These are phyloP conservation scores for Bombus haemorrhoidalis DNA, from an alignment of 1,140 invertebrate species.

Conservation along the genomic window DNA sequence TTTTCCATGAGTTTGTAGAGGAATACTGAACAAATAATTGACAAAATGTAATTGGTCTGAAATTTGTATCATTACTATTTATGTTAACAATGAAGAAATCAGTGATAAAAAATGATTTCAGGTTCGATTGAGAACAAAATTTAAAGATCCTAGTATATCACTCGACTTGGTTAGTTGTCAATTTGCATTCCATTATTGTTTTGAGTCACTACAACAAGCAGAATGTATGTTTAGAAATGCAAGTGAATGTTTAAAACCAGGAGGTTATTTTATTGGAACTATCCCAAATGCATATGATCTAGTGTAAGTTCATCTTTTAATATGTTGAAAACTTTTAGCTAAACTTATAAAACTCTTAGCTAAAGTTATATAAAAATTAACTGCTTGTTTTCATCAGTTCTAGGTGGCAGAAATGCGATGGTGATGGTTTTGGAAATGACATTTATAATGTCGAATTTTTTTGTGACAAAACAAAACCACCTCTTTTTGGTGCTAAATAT, in stretches of 20 bases:
- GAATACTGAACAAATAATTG: neutral
- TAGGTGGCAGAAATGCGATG: slow-evolving; percentile 84
- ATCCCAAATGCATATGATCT: slow-evolving; percentile 97
- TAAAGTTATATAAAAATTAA: slow-evolving; percentile 13
- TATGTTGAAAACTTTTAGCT: neutral
- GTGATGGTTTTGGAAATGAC: slow-evolving; percentile 92
- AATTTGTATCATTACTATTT: neutral
- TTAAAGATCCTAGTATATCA: slow-evolving; percentile 88
- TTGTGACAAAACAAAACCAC: slow-evolving; percentile 86
- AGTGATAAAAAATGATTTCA: slow-evolving; percentile 78
- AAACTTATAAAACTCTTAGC: slow-evolving; percentile 9
- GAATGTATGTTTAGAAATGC: slow-evolving; percentile 97
- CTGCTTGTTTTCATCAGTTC: slow-evolving; percentile 76
- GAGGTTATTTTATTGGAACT: slow-evolving; percentile 98
- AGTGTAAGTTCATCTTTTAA: slow-evolving; percentile 84
- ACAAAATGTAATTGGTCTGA: neutral
- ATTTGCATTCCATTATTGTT: slow-evolving; percentile 98
- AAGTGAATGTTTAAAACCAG: slow-evolving; percentile 92
- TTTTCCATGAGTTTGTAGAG: neutral
- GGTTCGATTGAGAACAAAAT: slow-evolving; percentile 87
- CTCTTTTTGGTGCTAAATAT: slow-evolving; percentile 98
- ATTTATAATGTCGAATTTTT: slow-evolving; percentile 93
- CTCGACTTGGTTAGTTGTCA: slow-evolving; percentile 98
- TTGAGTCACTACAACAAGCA: slow-evolving; percentile 95
- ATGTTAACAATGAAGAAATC: slow-evolving; percentile 51